Evolutionary conservation across 2,888 invertebrate species (phyloP), one percentile per base, ranked within the genome.

Genomic region (Abscondita cerata): DNA sequence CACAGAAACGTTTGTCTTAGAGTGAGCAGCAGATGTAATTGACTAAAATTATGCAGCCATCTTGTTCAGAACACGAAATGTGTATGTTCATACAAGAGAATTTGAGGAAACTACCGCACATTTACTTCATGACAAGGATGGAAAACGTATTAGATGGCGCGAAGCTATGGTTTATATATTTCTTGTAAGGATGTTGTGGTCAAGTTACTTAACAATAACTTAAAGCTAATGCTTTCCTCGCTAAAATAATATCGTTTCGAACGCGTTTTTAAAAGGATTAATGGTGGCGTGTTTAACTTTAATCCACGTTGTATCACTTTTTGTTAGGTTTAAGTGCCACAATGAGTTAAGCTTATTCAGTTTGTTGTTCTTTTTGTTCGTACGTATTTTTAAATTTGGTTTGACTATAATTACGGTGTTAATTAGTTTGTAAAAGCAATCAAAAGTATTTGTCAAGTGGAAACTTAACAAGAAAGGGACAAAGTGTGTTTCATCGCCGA

Each of bases 1-100:
- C 61, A 40, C 62, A 40, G 36, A 52, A 59, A 46, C 54, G 53
- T 58, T 62, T 58, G 62, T 61, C 62, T 62, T 54, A 46, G 47
- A 57, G 56, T 38, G 52, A 52, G 57, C 66, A 55, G 58, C 70
- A 65, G 69, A 64, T 71, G 71, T 71, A 71, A 71, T 70, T 71
- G 71, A 70, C 71, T 71, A 61, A 69, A 71, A 71, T 71, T 71
- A 71, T 70, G 69, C 65, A 69, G 68, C 71, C 68, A 60, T 62
- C 53, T 59, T 59, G 57, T 52, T 54, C 51, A 13, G 52, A 57
- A 60, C 56, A 53, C 48, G 61, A 59, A 60, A 66, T 57, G 57
- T 61, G 53, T 60, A 46, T 66, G 56, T 51, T 52, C 50, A 48
- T 53, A 61, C 54, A 54, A 25, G 48, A 46, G 33, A 31, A 46